Percentiles rank a stretch among this genome's conserved stretches.
phyloP scores from a whole-genome alignment of 2,888 invertebrate genomes.

The Tipula vernalis region DNA sequence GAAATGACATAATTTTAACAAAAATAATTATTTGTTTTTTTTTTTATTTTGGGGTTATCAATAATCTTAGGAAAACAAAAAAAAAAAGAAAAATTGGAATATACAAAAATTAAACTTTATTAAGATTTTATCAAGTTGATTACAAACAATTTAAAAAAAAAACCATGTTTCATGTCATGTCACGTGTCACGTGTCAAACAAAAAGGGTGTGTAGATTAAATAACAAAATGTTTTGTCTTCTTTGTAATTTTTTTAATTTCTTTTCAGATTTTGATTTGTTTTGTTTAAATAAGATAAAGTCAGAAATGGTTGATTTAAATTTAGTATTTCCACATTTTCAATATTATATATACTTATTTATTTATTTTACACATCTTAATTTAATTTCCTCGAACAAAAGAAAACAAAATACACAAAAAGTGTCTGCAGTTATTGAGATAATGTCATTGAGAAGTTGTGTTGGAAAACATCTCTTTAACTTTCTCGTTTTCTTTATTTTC shows the following conservation, averaged over 20 bases:
- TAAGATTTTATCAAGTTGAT: background rate
- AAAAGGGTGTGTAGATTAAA: background rate
- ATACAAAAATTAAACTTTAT: background rate
- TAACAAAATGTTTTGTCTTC: background rate
- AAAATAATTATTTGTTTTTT: background rate
- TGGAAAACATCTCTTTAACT: background rate
- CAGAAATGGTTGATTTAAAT: background rate
- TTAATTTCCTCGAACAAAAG: background rate
- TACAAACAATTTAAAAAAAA: background rate
- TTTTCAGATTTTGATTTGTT: background rate
- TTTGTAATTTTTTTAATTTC: background rate
- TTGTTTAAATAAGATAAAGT: background rate
- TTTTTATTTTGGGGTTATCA: background rate
- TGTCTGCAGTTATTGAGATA: background rate
- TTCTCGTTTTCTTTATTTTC: background rate
- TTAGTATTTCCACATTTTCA: background rate
- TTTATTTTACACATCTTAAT: background rate
- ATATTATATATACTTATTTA: background rate
- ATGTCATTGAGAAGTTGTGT: background rate
- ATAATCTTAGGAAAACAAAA: background rate
- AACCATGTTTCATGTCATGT: background rate
- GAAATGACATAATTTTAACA: background rate
- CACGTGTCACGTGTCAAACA: background rate
- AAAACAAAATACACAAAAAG: background rate
- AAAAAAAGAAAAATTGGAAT: background rate